A percentile compares a stretch with the other conserved stretches of the same genome.
phyloP scores from a whole-genome alignment of 2,113 vertebrate genomes.

The Penelope pileata region DNA sequence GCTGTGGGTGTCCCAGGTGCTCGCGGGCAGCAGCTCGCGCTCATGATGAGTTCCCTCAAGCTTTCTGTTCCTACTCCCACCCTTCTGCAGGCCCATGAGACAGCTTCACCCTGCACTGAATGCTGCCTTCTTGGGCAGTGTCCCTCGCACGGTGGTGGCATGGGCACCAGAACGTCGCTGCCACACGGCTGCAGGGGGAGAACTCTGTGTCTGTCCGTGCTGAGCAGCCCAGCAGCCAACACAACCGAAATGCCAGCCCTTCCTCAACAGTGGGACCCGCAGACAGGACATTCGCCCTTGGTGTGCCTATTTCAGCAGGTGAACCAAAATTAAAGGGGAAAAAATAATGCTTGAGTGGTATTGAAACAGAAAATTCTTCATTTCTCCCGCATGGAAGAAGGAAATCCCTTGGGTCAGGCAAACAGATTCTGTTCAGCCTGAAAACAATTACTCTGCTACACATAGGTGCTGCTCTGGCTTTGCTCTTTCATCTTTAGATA shows the following conservation, averaged over 20 bases:
- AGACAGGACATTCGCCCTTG: neutral
- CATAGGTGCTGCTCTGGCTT: accelerated
- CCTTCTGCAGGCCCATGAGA: neutral
- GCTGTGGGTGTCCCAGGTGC: conserved; percentile 34
- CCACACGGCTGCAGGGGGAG: neutral
- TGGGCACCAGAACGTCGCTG: neutral
- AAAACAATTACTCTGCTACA: neutral
- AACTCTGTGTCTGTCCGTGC: accelerated
- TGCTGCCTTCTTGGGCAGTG: accelerated
- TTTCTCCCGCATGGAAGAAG: neutral
- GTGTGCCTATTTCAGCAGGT: neutral
- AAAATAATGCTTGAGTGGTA: neutral
- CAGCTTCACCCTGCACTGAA: neutral
- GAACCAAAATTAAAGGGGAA: neutral
- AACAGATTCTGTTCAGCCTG: neutral
- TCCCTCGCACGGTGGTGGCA: neutral
- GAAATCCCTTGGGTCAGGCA: neutral
- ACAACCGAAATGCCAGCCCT: neutral
- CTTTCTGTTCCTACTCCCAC: neutral
- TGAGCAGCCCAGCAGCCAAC: neutral
- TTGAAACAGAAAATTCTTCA: neutral
- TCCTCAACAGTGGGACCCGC: neutral
- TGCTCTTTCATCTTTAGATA: neutral
- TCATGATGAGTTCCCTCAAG: neutral
- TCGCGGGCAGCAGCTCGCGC: neutral